Evolutionary conservation across 64 coral and sea anemone genomes (phyloP).

Genomic region (Montipora cactus): DNA sequence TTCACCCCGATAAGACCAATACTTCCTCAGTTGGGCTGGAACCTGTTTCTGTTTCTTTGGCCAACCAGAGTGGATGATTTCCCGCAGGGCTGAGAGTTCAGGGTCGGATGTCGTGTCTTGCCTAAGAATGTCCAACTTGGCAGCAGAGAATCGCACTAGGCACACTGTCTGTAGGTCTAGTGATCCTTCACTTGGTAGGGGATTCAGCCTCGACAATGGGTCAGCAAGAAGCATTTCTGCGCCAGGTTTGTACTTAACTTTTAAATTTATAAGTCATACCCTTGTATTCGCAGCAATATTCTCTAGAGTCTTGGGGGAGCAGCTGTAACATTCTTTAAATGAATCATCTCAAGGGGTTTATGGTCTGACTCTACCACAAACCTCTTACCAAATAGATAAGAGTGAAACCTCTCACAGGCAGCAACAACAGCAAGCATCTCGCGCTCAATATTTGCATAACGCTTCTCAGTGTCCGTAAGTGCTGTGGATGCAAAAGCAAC

Average conservation of each 20-base stretch:
- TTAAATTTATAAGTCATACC: not conserved
- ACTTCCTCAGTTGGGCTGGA: constrained; percentile 3
- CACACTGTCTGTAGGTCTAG: not conserved
- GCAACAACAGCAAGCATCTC: not conserved
- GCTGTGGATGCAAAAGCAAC: not conserved
- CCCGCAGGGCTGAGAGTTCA: not conserved
- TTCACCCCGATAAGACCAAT: not conserved
- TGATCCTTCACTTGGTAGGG: not conserved
- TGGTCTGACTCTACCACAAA: constrained; percentile 26
- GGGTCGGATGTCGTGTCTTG: not conserved
- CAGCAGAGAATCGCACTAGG: not conserved
- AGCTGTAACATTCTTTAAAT: constrained; percentile 20
- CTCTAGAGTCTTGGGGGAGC: constrained; percentile 25
- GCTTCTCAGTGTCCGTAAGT: not conserved
- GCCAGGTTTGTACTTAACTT: constrained; percentile 13
- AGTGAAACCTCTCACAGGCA: not conserved
- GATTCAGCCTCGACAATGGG: constrained; percentile 3
- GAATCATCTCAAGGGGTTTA: constrained; percentile 42
- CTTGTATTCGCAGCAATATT: not conserved
- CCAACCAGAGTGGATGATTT: constrained; percentile 41
- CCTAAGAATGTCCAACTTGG: not conserved
- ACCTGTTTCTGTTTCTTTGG: not conserved
- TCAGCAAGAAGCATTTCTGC: constrained; percentile 40
- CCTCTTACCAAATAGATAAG: not conserved
- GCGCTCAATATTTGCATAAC: not conserved